A percentile compares a stretch with the other conserved stretches of the same genome.
phyloP scores from a whole-genome alignment of 2,113 vertebrate genomes.

The Zapornia atra region DNA sequence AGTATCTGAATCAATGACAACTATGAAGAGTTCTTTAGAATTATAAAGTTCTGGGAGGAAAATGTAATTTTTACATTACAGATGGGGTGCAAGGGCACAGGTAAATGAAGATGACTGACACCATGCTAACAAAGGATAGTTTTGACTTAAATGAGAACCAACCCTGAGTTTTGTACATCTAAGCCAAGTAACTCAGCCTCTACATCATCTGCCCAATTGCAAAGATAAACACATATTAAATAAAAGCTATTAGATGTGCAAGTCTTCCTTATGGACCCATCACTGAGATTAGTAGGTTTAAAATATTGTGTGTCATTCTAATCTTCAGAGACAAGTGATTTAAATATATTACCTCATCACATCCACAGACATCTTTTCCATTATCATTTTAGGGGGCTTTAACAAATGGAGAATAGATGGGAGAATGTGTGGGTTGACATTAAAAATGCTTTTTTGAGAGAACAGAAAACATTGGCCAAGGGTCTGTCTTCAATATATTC shows the following conservation, averaged over 20 bases:
- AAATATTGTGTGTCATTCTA: neutral
- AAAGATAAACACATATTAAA: neutral
- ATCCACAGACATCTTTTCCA: neutral
- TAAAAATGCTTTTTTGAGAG: neutral
- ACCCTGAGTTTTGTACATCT: neutral
- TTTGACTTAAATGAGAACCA: neutral
- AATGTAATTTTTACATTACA: neutral
- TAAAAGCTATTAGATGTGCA: neutral
- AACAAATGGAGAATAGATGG: neutral
- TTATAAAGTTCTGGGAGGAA: neutral
- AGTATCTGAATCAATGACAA: neutral
- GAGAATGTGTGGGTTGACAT: neutral
- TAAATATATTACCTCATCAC: neutral
- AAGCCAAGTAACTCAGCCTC: neutral
- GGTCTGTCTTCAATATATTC: neutral
- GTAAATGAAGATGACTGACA: neutral
- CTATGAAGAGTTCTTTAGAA: neutral
- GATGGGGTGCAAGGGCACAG: neutral
- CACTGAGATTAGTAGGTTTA: neutral
- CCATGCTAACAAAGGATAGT: neutral
- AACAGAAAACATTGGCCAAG: neutral
- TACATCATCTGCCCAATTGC: neutral
- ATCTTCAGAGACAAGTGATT: neutral
- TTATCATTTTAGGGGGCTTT: neutral
- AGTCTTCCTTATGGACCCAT: neutral